phyloP scores from a whole-genome alignment of 2,888 invertebrate species.

The Bellardia pandia region DNA sequence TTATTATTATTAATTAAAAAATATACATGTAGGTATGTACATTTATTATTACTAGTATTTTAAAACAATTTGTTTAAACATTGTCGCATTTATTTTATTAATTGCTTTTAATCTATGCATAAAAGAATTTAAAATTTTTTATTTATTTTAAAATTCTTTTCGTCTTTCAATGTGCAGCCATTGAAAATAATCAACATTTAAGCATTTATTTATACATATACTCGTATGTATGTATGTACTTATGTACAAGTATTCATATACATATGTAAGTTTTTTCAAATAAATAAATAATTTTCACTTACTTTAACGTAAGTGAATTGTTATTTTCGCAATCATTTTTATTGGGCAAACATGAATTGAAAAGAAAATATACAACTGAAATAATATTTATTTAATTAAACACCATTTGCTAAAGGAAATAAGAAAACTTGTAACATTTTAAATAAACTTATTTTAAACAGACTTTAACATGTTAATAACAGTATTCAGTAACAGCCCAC shows the following conservation, averaged over 20 bases:
- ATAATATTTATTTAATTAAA: conserved; percentile 9
- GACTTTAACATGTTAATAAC: neutral
- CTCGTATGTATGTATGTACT: too few relatives aligned
- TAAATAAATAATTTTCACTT: conserved; percentile 56
- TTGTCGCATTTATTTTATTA: conserved; percentile 27
- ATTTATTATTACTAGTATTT: neutral
- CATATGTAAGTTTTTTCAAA: neutral
- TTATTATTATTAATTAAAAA: conserved; percentile 24
- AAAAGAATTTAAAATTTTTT: conserved; percentile 20
- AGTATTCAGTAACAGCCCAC: too few relatives aligned
- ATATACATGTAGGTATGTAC: neutral
- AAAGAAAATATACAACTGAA: conserved; percentile 19
- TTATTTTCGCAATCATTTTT: conserved; percentile 53
- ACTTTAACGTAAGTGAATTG: conserved; percentile 51
- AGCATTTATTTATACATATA: neutral
- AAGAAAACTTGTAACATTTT: neutral
- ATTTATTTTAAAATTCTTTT: conserved; percentile 33
- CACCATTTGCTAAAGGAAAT: conserved; percentile 9
- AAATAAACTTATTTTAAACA: neutral
- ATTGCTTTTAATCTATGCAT: neutral
- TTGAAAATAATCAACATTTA: neutral
- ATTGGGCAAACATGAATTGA: conserved; percentile 13
- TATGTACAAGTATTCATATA: too few relatives aligned
- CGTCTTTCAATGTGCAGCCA: conserved; percentile 10
- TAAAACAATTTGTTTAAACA: conserved; percentile 6